Base-by-base conservation (phyloP, 2,797 vertebrate species). In the Nothura maculosa region DNA sequence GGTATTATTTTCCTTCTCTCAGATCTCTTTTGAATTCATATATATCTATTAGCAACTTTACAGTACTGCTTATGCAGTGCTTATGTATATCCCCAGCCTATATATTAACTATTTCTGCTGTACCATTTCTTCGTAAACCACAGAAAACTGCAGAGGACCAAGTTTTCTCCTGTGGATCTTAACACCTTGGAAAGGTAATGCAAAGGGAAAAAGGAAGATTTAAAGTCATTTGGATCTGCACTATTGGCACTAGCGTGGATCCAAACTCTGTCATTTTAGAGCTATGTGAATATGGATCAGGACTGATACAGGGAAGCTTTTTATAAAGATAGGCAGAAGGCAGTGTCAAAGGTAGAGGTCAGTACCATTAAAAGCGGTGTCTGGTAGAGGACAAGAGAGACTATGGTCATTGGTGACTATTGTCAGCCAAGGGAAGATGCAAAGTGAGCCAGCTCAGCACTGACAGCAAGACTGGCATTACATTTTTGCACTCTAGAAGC, bases 21-120 rank as follows among this genome's bases (percentile, higher is more conserved):
- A 69, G 69, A 89, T 89, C 55, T 81, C 89, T 92, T 96, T 94
- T 85, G 89, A 87, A 94, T 96, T 92, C 62, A 91, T 78, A 91
- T 94, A 64, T 83, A 85, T 87, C 89, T 95, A 81, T 94, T 95
- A 95, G 52, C 79, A 94, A 91, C 66, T 92, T 95, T 94, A 81
- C 62, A 87, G 74, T 70, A 81, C 60, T 79, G 82, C 50, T 93
- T 85, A 68, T 85, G 73, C 70, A 81, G 55, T 81, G 82, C 45
- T 93, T 85, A 72, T 81, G 74, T 68, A 63, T 91, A 81, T 85
- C 87, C 66, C 45, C 70, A 62, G 61, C 40, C 84, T 77, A 64
- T 89, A 83, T 68, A 87, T 93, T 87, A 94, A 77, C 77, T 88
- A 5, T 85, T 95, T 86, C 84, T 85, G 74, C 78, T 79, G 66